These are phyloP conservation scores for Drosophila orosa DNA, from an alignment of 1,140 invertebrate genomes.

Conservation along the genomic window DNA sequence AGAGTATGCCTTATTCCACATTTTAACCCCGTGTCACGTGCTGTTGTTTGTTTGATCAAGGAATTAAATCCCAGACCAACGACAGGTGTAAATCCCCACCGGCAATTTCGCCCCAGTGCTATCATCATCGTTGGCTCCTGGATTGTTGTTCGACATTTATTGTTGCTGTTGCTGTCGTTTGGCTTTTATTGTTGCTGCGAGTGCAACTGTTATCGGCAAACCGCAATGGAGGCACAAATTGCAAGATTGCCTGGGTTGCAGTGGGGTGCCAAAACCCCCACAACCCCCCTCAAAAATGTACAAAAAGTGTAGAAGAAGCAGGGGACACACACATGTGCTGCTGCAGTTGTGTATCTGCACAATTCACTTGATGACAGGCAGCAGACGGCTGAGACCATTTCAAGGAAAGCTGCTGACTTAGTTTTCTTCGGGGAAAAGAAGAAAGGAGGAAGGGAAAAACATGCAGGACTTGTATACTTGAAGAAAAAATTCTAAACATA, in stretches of 20 bases:
- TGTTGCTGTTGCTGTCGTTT: slow-evolving; percentile 48
- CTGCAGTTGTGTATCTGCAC: slow-evolving; percentile 31
- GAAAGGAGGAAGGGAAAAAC: no score
- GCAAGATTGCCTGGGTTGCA: slow-evolving; percentile 39
- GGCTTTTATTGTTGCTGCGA: slow-evolving; percentile 40
- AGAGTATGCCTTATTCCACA: slow-evolving; percentile 5
- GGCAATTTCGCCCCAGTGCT: slow-evolving; percentile 19
- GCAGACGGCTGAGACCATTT: slow-evolving; percentile 21
- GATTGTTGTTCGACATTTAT: slow-evolving; percentile 54
- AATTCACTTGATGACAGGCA: slow-evolving; percentile 29
- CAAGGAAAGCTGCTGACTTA: slow-evolving; percentile 35
- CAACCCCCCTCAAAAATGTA: slow-evolving; percentile 1
- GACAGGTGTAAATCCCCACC: slow-evolving; percentile 45
- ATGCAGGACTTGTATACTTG: no score
- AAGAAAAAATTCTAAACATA: no score
- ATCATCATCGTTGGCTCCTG: slow-evolving; percentile 38
- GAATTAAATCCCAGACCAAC: slow-evolving; percentile 34
- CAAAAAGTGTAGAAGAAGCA: background rate
- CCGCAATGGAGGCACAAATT: slow-evolving; percentile 60
- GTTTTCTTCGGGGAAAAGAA: background rate
- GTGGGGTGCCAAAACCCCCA: background rate
- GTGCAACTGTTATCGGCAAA: slow-evolving; percentile 55
- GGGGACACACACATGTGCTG: slow-evolving; percentile 1
- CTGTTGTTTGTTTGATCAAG: slow-evolving; percentile 41
- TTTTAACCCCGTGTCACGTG: slow-evolving; percentile 4